Evolutionary conservation across 2,797 vertebrate species (phyloP), one percentile per base, ranked within the genome.

Genomic region (Syngnathus acus): DNA sequence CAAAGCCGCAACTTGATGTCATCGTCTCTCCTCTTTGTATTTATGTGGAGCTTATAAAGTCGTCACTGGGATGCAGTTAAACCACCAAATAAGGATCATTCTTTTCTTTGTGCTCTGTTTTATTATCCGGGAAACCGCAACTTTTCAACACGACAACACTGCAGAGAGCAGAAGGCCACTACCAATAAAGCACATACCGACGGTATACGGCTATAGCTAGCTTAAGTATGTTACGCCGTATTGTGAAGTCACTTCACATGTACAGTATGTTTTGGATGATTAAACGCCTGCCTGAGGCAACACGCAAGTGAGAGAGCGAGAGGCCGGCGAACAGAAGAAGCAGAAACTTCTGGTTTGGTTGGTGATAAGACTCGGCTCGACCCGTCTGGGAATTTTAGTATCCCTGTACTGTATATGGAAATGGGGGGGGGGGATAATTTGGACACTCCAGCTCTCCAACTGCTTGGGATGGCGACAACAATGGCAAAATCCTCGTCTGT

Each of bases 311-410:
- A 74, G 70, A 65, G 26, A 32, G 62, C 23, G 8, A 58, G 4
- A 54, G 68, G 76, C 69, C 67, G 75, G 45, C 50, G 19, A 21
- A 51, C 50, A 4, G 61, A 7, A 4, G 65, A 62, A 26, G 65
- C 53, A 72, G 26, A 64, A 67, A 77, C 64, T 66, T 65, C 65
- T 66, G 78, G 55, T 23, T 1, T 23, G 23, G 23, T 23, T 65
- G 51, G 59, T 72, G 75, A 76, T 80, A 74, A 82, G 74, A 82
- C 66, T 65, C 38, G 64, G 68, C 73, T 79, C 66, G 75, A 71
- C 64, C 73, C 81, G 78, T 86, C 85, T 82, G 78, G 72, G 86
- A 87, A 86, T 83, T 74, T 67, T 26, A 1, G 19, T 9, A 39
- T 63, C 2, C 62, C 59, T 71, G 74, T 73, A 64, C 59, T 71